Percentiles rank a stretch among this genome's conserved stretches.
These are phyloP conservation scores for Eupleurogrammus muticus DNA, from an alignment of 2,797 vertebrate species.

Conservation along the genomic window DNA sequence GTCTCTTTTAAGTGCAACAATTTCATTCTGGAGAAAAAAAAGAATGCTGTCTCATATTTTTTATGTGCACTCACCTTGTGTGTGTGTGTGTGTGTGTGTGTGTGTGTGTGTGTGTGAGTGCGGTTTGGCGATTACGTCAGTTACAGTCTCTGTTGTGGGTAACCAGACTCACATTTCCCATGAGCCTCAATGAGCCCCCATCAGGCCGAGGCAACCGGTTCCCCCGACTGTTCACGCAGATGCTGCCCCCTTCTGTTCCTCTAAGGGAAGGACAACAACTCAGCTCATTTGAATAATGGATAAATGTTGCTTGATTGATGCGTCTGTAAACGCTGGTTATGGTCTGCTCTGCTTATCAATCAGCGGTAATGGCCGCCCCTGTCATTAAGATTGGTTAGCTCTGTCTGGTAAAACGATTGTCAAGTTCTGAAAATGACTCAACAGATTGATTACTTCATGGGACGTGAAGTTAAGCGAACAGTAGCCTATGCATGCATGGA, in stretches of 20 bases:
- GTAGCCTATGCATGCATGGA: slow-evolving; percentile 24
- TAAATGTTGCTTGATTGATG: slow-evolving; percentile 67
- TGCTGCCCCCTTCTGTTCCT: slow-evolving; percentile 75
- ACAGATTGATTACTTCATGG: slow-evolving; percentile 65
- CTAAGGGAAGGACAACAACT: slow-evolving; percentile 40
- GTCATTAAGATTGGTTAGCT: slow-evolving; percentile 60
- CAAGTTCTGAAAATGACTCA: slow-evolving; percentile 54
- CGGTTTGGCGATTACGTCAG: slow-evolving; percentile 65
- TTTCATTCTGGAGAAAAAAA: slow-evolving; percentile 24
- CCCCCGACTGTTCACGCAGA: slow-evolving; percentile 34
- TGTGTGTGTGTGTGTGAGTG: slow-evolving; percentile 35
- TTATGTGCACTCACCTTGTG: slow-evolving; percentile 31
- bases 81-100: slow-evolving; percentile 20
- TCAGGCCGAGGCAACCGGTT: slow-evolving; percentile 45
- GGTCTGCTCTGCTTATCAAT: slow-evolving; percentile 66
- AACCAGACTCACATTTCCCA: slow-evolving; percentile 69
- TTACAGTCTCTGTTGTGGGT: slow-evolving; percentile 46
- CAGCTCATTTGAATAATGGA: slow-evolving; percentile 64
- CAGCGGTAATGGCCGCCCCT: slow-evolving; percentile 57
- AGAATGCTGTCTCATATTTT: slow-evolving; percentile 51
- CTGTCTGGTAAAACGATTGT: slow-evolving; percentile 55
- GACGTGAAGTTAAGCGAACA: slow-evolving; percentile 46
- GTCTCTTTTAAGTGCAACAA: slow-evolving; percentile 49
- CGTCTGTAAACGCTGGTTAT: slow-evolving; percentile 62
- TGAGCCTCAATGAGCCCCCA: slow-evolving; percentile 52